Base-by-base conservation (phyloP, 2,888 invertebrate species). In the Temnothorax rugatulus region DNA sequence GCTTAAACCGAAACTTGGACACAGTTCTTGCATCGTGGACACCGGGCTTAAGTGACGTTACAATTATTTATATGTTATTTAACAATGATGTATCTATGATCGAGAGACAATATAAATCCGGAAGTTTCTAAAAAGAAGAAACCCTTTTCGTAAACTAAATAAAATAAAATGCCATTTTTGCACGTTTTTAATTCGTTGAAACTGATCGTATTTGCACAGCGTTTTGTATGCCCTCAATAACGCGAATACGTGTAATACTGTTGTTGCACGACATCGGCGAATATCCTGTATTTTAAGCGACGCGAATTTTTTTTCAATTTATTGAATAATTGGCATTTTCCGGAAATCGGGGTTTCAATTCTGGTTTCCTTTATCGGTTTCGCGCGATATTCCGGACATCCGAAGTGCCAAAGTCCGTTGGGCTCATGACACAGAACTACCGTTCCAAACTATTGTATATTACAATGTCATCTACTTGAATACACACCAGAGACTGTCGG, bases 391-490 rank as follows among this genome's bases (percentile, higher is more conserved):
- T 25, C 18, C 79, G 79, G 79, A 71, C 47, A 25, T 66, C 76
- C 76, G 50, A 4, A 50, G 21, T 52, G 73, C 34, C 71, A 59
- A 79, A 79, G 79, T 79, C 11, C 25, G 69, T 44, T 44, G 54
- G 44, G 44, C 79, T 57, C 59, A 47, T 25, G 59, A 9, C 57
- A 21, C 25, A 41, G 41, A n/a, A 73, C 73, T 41, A 79, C 47
- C 44, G 21, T 66, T 66, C 25, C 44, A 9, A 44, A 47, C 59
- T n/a, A 21, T 50, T 71, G 47, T 73, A 47, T 59, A 79, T 79
- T 71, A 89, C 87, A 83, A 84, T 77, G 59, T 75, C 71, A 25
- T 84, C 61, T 79, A 44, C 52, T 82, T 82, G n/a, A 63, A 71
- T 63, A 44, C 52, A 81, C n/a, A n/a, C 1, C 29, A 34, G 71